A percentile compares a stretch with the other conserved stretches of the same genome.
Evolutionary conservation across 2,888 invertebrate species (phyloP).

Genomic region (Papilio protenor): DNA sequence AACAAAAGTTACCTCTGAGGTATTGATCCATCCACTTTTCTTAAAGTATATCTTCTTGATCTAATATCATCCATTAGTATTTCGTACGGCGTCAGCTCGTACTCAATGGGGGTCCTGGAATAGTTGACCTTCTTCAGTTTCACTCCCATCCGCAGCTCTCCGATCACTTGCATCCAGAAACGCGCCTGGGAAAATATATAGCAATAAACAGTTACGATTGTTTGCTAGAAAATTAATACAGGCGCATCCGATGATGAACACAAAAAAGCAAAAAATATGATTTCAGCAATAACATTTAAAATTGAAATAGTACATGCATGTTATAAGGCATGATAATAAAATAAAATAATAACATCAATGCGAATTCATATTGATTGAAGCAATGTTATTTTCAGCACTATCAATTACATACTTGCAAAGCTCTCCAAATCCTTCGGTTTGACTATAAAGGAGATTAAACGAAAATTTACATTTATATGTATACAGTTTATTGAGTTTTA

Average conservation of each 20-base stretch:
- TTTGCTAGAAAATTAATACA: constrained; percentile 59
- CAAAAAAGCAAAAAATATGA: constrained; percentile 42
- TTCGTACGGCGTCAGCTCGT: constrained; percentile 97
- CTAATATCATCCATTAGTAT: constrained; percentile 98
- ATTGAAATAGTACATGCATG: constrained; percentile 27
- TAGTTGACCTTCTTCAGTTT: constrained; percentile 94
- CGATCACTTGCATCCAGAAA: constrained; percentile 98
- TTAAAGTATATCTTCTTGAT: constrained; percentile 93
- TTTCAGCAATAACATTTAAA: constrained; percentile 34
- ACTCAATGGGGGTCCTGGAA: constrained; percentile 92
- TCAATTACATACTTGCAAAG: constrained; percentile 88
- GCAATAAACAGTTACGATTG: constrained; percentile 45
- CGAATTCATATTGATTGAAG: background rate
- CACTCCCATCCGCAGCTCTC: constrained; percentile 95
- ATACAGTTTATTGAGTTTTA: too few relatives aligned
- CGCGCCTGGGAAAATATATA: constrained; percentile 87
- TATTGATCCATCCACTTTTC: constrained; percentile 94
- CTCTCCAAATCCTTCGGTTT: constrained; percentile 91
- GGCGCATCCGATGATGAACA: constrained; percentile 47
- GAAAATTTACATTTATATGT: too few relatives aligned
- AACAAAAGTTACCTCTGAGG: constrained; percentile 83
- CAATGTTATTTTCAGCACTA: constrained; percentile 41
- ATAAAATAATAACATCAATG: background rate
- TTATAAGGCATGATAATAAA: constrained; percentile 26
- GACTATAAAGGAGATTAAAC: constrained; percentile 76